A percentile compares a stretch with the other conserved stretches of the same genome.
Conservation (phyloP, 37 sponge, comb jelly and placozoan genomes). For the Beroe forskalii region DNA sequence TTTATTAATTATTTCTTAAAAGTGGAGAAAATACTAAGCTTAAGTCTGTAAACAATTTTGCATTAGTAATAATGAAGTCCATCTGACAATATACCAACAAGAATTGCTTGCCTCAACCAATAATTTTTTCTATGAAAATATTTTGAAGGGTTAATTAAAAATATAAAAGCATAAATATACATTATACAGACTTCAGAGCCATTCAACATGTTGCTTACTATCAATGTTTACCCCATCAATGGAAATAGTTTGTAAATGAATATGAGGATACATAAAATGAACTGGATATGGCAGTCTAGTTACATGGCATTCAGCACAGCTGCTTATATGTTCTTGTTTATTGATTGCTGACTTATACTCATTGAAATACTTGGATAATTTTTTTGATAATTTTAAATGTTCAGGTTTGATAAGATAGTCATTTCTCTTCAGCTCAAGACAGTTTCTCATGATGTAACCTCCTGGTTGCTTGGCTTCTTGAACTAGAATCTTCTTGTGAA, state of each 20-base stretch:
- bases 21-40: no score
- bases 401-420: neutral
- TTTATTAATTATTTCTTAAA: no score
- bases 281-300: conserved; percentile 12
- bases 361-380: neutral
- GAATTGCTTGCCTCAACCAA: no score
- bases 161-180: no score
- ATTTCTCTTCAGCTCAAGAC: neutral
- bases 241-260: neutral
- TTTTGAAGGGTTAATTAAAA: no score
- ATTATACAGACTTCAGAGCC: no score
- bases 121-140: no score
- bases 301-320: conserved; percentile 8
- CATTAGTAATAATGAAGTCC: no score
- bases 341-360: neutral
- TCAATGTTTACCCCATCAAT: neutral
- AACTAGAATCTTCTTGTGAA: neutral
- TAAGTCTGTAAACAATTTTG: no score
- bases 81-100: no score
- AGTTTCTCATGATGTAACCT: conserved; percentile 1
- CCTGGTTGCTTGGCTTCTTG: neutral
- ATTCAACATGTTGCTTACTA: neutral
- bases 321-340: neutral
- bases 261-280: conserved; percentile 7
- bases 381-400: neutral